phyloP scores from a whole-genome alignment of 2,113 vertebrate species.

The Odontesthes bonariensis region DNA sequence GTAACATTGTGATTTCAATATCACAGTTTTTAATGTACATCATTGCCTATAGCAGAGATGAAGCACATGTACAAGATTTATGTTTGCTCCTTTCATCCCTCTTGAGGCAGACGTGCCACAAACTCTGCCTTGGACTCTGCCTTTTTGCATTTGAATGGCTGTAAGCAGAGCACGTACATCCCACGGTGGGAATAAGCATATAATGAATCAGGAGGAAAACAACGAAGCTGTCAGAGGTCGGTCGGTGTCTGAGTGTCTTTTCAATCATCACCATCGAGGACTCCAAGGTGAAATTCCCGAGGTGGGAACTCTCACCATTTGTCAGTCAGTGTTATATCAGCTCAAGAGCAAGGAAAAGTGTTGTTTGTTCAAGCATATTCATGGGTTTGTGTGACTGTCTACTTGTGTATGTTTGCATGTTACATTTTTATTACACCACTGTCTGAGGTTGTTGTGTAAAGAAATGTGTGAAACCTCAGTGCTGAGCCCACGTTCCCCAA shows the following conservation, averaged over 20 bases:
- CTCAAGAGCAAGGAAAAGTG: neutral
- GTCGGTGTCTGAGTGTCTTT: conserved; percentile 58
- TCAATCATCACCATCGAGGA: conserved; percentile 50
- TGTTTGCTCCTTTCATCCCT: conserved; percentile 44
- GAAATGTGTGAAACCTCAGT: neutral
- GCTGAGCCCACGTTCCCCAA: neutral
- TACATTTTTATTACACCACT: neutral
- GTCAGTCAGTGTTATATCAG: conserved; percentile 29
- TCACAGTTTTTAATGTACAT: conserved; percentile 26
- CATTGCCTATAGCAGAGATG: conserved; percentile 34
- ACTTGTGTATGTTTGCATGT: neutral
- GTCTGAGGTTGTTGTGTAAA: neutral
- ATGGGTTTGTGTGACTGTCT: neutral
- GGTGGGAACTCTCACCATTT: conserved; percentile 31
- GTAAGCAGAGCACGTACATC: conserved; percentile 22
- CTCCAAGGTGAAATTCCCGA: conserved; percentile 54
- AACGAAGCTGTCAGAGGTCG: conserved; percentile 45
- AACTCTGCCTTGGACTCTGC: conserved; percentile 23
- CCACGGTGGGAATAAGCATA: conserved; percentile 30
- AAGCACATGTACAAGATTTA: conserved; percentile 58
- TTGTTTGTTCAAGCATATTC: conserved; percentile 1
- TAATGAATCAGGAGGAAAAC: conserved; percentile 67
- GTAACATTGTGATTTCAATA: conserved; percentile 5
- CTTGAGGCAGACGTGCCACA: conserved; percentile 24
- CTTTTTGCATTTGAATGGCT: conserved; percentile 22